Evolutionary conservation across 2,113 vertebrate species (phyloP).

Genomic region (Pheucticus melanocephalus): DNA sequence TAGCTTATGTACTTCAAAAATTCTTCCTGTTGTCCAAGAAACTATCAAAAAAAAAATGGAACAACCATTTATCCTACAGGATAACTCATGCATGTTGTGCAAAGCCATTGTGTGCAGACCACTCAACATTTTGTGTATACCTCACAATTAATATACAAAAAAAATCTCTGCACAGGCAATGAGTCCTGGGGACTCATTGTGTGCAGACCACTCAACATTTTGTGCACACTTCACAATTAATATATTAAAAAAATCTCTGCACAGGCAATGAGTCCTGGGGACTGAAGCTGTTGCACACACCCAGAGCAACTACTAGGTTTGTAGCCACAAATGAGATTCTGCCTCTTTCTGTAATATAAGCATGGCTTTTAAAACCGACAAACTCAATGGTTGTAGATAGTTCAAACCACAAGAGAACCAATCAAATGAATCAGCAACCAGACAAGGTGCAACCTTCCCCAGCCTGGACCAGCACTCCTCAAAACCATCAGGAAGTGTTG

Average conservation of each 20-base stretch:
- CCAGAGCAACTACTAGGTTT: not conserved
- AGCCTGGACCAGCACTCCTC: not conserved
- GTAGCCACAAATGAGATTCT: not conserved
- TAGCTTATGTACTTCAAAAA: not conserved
- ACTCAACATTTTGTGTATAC: not conserved
- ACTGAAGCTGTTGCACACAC: not conserved
- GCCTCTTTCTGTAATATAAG: not conserved
- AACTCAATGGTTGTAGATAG: not conserved
- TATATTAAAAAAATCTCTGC: not conserved
- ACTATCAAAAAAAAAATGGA: not conserved
- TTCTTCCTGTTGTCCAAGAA: not conserved
- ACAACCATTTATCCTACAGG: not conserved
- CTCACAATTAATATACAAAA: not conserved
- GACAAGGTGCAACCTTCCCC: not conserved
- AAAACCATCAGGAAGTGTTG: not conserved
- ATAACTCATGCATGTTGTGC: not conserved
- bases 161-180: not conserved
- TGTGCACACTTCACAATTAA: not conserved
- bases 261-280: not conserved
- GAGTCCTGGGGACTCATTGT: not conserved
- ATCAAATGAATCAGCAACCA: not conserved
- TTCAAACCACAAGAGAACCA: not conserved
- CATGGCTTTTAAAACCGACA: not conserved
- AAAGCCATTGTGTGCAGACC: not conserved
- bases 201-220: not conserved